These are phyloP conservation scores for Helleia helle DNA, from an alignment of 2,888 invertebrate species.

Conservation along the genomic window DNA sequence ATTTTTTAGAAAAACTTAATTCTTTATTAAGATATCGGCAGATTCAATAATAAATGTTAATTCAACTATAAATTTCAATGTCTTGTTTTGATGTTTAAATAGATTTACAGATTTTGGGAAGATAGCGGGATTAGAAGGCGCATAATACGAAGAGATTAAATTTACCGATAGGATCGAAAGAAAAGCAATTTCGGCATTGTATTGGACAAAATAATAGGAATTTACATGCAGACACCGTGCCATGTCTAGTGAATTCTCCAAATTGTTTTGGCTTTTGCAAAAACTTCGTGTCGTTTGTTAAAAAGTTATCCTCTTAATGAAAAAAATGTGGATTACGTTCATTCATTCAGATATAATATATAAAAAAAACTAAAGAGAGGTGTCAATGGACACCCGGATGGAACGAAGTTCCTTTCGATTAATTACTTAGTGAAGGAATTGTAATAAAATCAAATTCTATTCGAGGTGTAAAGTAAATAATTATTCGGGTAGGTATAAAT, in stretches of 20 bases:
- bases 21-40: neutral
- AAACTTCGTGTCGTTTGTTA: too few species aligned
- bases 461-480: too few species aligned
- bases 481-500: too few species aligned
- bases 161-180: neutral
- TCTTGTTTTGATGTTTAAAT: neutral
- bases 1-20: neutral
- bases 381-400: too few species aligned
- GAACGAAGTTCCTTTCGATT: too few species aligned
- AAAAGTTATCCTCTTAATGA: too few species aligned
- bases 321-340: too few species aligned
- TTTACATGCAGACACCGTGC: neutral
- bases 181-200: neutral
- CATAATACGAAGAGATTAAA: neutral
- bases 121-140: neutral
- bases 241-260: neutral
- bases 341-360: too few species aligned
- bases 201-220: neutral
- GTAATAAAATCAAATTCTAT: too few species aligned
- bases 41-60: neutral
- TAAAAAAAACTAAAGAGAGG: too few species aligned
- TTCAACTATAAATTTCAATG: neutral
- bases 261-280: neutral
- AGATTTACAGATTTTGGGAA: neutral
- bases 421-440: too few species aligned